These are phyloP conservation scores for Eulemur mongoz DNA, from an alignment of 2,797 vertebrate species.

Conservation along the genomic window DNA sequence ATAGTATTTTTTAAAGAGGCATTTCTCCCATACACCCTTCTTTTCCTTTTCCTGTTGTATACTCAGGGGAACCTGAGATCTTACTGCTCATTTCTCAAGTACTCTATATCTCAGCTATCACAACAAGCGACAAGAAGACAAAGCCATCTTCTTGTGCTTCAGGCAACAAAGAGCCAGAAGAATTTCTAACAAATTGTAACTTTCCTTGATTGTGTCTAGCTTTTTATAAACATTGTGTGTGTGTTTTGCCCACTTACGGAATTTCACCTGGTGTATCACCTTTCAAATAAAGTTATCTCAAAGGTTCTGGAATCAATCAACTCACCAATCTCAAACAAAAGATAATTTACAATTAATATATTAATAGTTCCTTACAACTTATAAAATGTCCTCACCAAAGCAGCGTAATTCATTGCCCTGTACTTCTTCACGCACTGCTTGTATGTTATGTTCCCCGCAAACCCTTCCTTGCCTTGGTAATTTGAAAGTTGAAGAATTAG, in stretches of 20 bases:
- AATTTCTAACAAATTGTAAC: background rate
- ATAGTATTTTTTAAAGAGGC: background rate
- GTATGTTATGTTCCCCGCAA: background rate
- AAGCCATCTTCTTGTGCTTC: background rate
- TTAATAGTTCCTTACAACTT: background rate
- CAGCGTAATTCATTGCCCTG: background rate
- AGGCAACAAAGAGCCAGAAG: background rate
- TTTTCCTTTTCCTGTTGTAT: background rate
- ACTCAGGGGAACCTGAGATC: background rate
- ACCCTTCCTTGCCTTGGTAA: background rate
- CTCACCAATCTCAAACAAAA: background rate
- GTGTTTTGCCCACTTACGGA: background rate
- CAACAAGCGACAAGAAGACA: background rate
- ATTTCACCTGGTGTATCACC: background rate
- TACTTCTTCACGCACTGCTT: background rate
- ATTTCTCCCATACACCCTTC: background rate
- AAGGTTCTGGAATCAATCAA: background rate
- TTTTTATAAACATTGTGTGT: background rate
- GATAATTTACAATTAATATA: background rate
- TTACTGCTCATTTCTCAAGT: background rate
- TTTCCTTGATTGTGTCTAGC: background rate
- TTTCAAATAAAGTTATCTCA: background rate
- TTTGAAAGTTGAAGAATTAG: background rate
- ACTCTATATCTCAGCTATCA: background rate
- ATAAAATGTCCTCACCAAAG: background rate